phyloP scores from a whole-genome alignment of 2,113 vertebrate genomes.

The Macheiramphus alcinus region DNA sequence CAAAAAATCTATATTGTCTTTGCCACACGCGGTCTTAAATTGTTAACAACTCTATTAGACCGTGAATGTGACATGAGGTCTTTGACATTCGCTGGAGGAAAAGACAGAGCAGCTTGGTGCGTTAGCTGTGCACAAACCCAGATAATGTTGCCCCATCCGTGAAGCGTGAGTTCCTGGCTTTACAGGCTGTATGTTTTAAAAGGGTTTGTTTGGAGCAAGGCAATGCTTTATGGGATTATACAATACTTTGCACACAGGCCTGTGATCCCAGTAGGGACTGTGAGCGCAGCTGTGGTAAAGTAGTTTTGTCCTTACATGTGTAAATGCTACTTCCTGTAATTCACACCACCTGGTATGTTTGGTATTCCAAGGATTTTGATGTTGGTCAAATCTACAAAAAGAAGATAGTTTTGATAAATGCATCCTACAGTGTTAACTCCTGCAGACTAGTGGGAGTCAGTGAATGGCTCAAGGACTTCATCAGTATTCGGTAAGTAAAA shows the following conservation, averaged over 20 bases:
- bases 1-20: neutral
- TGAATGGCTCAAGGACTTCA: slow-evolving; percentile 76
- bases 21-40: neutral
- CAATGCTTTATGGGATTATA: neutral
- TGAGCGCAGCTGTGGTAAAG: neutral
- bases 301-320: neutral
- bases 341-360: neutral
- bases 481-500: slow-evolving; percentile 80
- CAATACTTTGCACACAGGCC: neutral
- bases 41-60: neutral
- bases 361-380: slow-evolving; percentile 85
- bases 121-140: neutral
- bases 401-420: slow-evolving; percentile 83
- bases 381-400: slow-evolving; percentile 86
- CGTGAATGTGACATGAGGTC: neutral
- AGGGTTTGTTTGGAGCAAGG: neutral
- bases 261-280: neutral
- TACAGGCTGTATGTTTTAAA: neutral
- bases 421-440: slow-evolving; percentile 78
- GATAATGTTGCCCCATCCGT: neutral
- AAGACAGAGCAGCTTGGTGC: neutral
- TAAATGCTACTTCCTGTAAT: neutral
- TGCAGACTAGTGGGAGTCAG: slow-evolving; percentile 83
- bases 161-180: neutral
- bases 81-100: neutral